These are phyloP conservation scores for Scaptodrosophila latifasciaeformis DNA, from an alignment of 2,888 invertebrate species.

Conservation along the genomic window DNA sequence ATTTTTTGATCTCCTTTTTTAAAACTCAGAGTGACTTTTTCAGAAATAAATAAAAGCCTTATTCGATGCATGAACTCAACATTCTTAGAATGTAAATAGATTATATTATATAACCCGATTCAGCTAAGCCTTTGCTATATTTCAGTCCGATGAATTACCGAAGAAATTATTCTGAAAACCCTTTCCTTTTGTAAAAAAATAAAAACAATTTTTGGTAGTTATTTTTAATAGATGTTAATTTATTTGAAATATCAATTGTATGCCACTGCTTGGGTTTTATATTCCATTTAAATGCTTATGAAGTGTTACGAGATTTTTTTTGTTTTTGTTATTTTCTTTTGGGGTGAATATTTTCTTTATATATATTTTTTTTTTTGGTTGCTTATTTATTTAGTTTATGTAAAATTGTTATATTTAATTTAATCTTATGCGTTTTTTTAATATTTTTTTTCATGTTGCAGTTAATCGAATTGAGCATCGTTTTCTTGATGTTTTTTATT, in stretches of 20 bases:
- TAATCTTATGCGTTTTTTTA: constrained; percentile 24
- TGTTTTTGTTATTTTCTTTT: constrained; percentile 9
- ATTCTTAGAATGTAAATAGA: no score
- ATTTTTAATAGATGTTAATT: constrained; percentile 49
- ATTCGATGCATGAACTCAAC: no score
- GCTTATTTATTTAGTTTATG: constrained; percentile 9
- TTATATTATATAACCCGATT: no score
- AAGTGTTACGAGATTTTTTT: constrained; percentile 14
- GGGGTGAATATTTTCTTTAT: constrained; percentile 7
- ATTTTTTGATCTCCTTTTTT: no score
- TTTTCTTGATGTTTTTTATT: constrained; percentile 13
- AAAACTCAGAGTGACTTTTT: no score
- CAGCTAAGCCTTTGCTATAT: no score
- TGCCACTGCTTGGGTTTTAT: constrained; percentile 23
- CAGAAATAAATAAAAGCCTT: no score
- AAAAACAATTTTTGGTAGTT: background rate
- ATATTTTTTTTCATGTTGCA: background rate
- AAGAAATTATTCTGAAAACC: no score
- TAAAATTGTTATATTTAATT: constrained; percentile 12
- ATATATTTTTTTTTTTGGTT: constrained; percentile 3
- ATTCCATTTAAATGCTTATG: constrained; percentile 13
- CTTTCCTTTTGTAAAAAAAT: no score
- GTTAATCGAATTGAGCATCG: constrained; percentile 25
- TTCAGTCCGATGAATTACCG: no score
- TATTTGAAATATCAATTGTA: constrained; percentile 59